These are phyloP conservation scores for Zaprionus inermis DNA, from an alignment of 1,140 invertebrate species.

Conservation along the genomic window DNA sequence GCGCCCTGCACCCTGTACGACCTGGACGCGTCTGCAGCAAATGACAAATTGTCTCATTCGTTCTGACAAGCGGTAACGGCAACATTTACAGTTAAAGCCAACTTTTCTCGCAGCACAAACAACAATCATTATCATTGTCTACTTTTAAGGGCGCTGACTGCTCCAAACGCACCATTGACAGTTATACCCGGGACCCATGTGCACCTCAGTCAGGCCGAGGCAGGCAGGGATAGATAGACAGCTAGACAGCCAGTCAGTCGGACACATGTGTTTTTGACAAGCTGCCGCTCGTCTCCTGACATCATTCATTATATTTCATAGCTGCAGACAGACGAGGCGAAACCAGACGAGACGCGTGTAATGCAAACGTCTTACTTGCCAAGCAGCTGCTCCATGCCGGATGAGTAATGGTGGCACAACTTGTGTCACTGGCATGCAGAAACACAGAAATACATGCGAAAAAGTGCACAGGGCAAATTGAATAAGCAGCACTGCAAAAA, in stretches of 20 bases:
- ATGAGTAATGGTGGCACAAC: constrained; percentile 57
- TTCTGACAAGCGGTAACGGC: constrained; percentile 47
- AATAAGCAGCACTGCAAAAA: background rate
- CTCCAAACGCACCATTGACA: constrained; percentile 44
- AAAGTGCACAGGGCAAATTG: background rate
- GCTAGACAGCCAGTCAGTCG: background rate
- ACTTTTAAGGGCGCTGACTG: constrained; percentile 49
- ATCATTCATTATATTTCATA: constrained; percentile 81
- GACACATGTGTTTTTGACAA: constrained; percentile 78
- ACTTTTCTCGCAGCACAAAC: constrained; percentile 37
- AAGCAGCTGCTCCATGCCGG: background rate
- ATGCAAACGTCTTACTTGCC: constrained; percentile 60
- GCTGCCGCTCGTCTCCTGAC: constrained; percentile 63
- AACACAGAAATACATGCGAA: constrained; percentile 21
- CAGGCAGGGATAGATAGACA: background rate
- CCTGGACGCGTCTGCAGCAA: constrained; percentile 65
- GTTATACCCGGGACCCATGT: constrained; percentile 11
- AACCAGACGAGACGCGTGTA: constrained; percentile 4
- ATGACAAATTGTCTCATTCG: constrained; percentile 81
- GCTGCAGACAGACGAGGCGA: constrained; percentile 31
- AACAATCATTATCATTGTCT: constrained; percentile 80
- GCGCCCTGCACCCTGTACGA: too few relatives aligned
- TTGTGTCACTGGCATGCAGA: constrained; percentile 30
- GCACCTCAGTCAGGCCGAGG: constrained; percentile 30
- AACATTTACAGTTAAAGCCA: constrained; percentile 42